Base-by-base conservation (phyloP, 2,888 invertebrate genomes). In the Phyllotreta striolata region DNA sequence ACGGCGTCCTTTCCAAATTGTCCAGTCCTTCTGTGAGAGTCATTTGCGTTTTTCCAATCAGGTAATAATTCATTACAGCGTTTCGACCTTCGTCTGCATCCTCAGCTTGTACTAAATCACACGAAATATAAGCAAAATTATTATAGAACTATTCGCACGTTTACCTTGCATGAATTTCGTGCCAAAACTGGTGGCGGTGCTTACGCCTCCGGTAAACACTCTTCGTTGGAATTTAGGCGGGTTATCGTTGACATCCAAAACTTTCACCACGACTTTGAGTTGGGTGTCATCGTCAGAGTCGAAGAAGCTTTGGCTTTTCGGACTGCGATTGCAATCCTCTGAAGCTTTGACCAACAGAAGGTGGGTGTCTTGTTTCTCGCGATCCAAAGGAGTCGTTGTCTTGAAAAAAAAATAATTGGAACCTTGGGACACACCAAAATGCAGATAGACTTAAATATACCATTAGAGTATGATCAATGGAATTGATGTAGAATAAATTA, bases 151-250 rank as follows among this genome's bases (percentile, higher is more conserved):
- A 6, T 6, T 13, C 13, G 24, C 10, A 24, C 7, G 13, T 40
- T 54, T 39, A 54, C 14, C 67, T 37, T 57, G 60, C 67, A 67
- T 67, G 35, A 67, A 67, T 52, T 67, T 67, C 10, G 66, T 65
- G 0, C 95, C 96, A 79, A 96, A 96, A 78, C 94, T 92, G 0
- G 95, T 93, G 68, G 92, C 94, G 0, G 96, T 96, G 9, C 96
- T 95, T 1, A 98, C 92, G 0, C 97, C 97, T 0, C 96, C 96
- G 0, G 96, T 96, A 77, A 97, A 95, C 66, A 95, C 87, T 69
- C 88, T 86, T 65, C 88, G 90, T 2, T 87, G 82, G 77, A 97
- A 97, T 74, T 84, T 85, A 0, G 98, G 97, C 0, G 93, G 85
- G 80, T 97, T 96, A 76, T 98, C 98, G 76, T 98, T 97, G 1